A percentile compares a stretch with the other conserved stretches of the same genome.
These are phyloP conservation scores for Parotocinclus haroldoi DNA, from an alignment of 2,797 vertebrate species.

Conservation along the genomic window DNA sequence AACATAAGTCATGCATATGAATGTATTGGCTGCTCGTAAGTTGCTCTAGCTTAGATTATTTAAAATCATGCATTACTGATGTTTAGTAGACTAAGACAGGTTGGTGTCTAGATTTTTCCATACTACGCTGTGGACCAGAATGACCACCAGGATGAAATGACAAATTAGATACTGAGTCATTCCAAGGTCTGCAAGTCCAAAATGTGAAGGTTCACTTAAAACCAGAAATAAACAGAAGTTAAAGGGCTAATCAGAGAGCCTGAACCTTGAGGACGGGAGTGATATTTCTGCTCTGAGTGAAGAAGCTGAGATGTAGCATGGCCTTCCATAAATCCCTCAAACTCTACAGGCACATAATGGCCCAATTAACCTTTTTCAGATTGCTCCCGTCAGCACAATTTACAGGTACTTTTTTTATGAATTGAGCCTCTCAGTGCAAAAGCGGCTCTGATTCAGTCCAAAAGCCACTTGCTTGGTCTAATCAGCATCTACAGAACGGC, in stretches of 20 bases:
- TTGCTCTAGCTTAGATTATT: too few species aligned
- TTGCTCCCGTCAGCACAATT: slow-evolving; percentile 67
- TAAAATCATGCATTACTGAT: too few species aligned
- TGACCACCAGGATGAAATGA: too few species aligned
- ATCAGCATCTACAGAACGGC: slow-evolving; percentile 22
- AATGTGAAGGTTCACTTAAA: too few species aligned
- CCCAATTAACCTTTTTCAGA: slow-evolving; percentile 82
- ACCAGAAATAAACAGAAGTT: too few species aligned
- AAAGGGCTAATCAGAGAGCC: slow-evolving; percentile 27
- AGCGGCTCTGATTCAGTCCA: slow-evolving; percentile 53
- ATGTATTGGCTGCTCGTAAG: too few species aligned
- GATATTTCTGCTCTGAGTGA: slow-evolving; percentile 44
- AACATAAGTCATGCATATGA: too few species aligned
- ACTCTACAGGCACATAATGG: slow-evolving; percentile 75
- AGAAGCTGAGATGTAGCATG: slow-evolving; percentile 58
- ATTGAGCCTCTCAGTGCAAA: slow-evolving; percentile 51
- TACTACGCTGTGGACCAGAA: too few species aligned
- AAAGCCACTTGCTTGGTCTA: slow-evolving; percentile 24
- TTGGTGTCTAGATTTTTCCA: too few species aligned
- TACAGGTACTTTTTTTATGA: slow-evolving; percentile 49
- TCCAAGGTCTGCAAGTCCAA: too few species aligned
- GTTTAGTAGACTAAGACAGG: too few species aligned
- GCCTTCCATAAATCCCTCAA: slow-evolving; percentile 76
- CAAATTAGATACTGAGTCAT: too few species aligned
- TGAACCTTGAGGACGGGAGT: slow-evolving; percentile 28